Evolutionary conservation across 2,888 invertebrate species (phyloP).

Genomic region (Gastracanthus pulcherrimus): DNA sequence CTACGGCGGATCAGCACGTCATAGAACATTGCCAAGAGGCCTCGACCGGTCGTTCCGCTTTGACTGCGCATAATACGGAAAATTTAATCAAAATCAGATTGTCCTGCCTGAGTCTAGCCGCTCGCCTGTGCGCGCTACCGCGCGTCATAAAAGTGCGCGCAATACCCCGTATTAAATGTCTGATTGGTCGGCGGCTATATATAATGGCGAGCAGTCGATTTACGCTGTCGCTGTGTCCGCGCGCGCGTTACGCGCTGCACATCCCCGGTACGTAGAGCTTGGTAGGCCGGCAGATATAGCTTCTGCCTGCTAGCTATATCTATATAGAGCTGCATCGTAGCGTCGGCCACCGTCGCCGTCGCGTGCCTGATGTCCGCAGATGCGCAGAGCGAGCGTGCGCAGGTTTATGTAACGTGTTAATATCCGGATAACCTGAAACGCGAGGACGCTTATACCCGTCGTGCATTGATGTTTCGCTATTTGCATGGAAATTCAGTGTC

Average conservation of each 20-base stretch:
- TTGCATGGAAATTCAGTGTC: constrained; percentile 64
- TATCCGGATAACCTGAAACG: constrained; percentile 63
- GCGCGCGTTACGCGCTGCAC: no score
- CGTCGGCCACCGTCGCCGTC: no score
- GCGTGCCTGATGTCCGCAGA: background rate
- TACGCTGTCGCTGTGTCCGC: no score
- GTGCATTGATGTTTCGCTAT: constrained; percentile 62
- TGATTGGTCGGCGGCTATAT: constrained; percentile 5
- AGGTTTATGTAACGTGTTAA: constrained; percentile 60
- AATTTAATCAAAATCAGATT: background rate
- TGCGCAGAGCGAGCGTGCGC: background rate
- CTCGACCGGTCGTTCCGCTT: background rate
- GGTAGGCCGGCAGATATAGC: background rate
- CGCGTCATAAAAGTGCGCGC: constrained; percentile 5
- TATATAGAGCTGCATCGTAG: no score
- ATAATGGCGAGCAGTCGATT: no score
- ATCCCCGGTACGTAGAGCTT: no score
- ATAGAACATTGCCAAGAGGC: background rate
- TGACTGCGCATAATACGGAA: background rate
- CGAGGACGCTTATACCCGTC: constrained; percentile 54
- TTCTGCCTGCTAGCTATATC: background rate
- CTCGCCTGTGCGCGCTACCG: no score
- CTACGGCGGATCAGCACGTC: background rate
- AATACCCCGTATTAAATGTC: constrained; percentile 7
- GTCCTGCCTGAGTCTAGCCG: no score